Conservation (phyloP, 2,113 vertebrate genomes). For the Cryptomyrus ogoouensis region DNA sequence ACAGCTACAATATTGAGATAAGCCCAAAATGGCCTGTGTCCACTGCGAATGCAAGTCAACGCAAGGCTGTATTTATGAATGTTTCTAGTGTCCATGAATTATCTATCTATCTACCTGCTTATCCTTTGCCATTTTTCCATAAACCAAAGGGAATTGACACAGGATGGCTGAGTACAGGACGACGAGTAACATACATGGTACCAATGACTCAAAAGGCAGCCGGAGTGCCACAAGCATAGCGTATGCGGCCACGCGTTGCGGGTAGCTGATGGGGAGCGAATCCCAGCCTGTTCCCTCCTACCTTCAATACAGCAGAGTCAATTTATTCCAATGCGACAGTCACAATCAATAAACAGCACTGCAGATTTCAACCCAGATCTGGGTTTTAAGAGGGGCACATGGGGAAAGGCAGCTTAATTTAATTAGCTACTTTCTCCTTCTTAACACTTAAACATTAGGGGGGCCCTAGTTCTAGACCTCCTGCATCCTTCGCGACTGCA, state of each 20-base stretch:
- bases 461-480: neutral
- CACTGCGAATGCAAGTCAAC: neutral
- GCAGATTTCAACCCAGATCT: neutral
- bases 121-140: neutral
- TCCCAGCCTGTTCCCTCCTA: neutral
- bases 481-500: neutral
- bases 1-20: neutral
- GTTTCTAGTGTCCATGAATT: neutral
- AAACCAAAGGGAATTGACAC: neutral
- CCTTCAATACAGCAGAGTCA: neutral
- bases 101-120: neutral
- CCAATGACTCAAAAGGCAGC: neutral
- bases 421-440: neutral
- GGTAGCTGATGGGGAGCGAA: neutral
- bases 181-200: neutral
- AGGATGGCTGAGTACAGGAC: neutral
- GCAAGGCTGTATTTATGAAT: neutral
- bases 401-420: conserved; percentile 1
- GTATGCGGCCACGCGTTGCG: neutral
- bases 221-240: neutral
- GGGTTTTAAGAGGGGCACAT: neutral
- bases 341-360: neutral
- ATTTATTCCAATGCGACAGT: neutral
- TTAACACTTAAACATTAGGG: conserved; percentile 2
- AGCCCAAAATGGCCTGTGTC: neutral